Base-by-base conservation (phyloP, 2,797 vertebrate species). In the Myotis pilosus region DNA sequence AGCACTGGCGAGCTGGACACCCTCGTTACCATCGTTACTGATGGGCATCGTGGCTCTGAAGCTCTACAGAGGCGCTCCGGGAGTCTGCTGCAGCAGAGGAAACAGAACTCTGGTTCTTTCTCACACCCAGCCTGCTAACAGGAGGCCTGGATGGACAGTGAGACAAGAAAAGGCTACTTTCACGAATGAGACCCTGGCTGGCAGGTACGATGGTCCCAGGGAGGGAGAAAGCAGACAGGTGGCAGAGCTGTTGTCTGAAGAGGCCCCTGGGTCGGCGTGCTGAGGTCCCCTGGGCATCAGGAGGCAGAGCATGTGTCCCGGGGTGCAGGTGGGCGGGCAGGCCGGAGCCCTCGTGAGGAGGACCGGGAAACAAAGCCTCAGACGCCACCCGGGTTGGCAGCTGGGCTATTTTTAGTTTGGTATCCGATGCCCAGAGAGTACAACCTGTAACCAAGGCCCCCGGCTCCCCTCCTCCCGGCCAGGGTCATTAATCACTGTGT, bases 11-110 rank as follows among this genome's bases (percentile, higher is more conserved):
- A 36, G 8, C 15, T 13, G 57, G 62, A n/a, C 8, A 25, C 0
- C 0, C 5, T 16, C 2, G 23, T 75, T 5, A 20, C 2, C 12
- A 38, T 28, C 3, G 0, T 69, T 33, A 3, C 2, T 0, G 13
- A 69, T 10, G 44, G 75, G n/a, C 19, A 62, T 4, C 1, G 9
- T 1, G 8, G 53, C 33, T 41, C 36, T 33, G 12, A 20, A 38
- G 36, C 1, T 4, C 12, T 36, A 2, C 51, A 7, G 89, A 23
- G 2, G 12, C 41, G 0, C 72, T 47, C 11, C 7, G 66, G 53
- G 25, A 72, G 75, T 20, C 22, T 10, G 20, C 44, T 28, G 51
- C 38, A 79, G 5, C 3, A 30, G 53, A 83, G 6, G 64, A 25
- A 75, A 16, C 47, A 17, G 28, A 82, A 17, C 8, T 5, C 20